phyloP scores from a whole-genome alignment of 2,888 invertebrate genomes.

The Drosophila kanekoi region DNA sequence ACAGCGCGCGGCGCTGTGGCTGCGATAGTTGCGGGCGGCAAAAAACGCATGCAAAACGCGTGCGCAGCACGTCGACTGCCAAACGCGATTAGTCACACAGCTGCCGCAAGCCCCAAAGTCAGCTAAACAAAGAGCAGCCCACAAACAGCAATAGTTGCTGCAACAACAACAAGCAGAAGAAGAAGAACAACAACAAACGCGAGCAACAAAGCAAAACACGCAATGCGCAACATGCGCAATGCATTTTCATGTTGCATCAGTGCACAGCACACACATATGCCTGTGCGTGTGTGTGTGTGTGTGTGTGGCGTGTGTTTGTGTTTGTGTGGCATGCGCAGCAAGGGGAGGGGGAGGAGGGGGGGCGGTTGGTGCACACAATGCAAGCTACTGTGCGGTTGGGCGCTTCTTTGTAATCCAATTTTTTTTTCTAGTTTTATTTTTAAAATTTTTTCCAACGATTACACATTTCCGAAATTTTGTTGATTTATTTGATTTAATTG shows the following conservation, averaged over 20 bases:
- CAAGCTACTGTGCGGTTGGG: slow-evolving; percentile 52
- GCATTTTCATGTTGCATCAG: slow-evolving; percentile 68
- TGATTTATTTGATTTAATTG: slow-evolving; percentile 41
- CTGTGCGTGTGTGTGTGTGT: not conserved
- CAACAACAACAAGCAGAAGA: not conserved
- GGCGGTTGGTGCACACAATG: slow-evolving; percentile 34
- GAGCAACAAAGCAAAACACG: slow-evolving; percentile 49
- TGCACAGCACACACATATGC: slow-evolving; percentile 27
- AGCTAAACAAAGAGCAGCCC: slow-evolving; percentile 11
- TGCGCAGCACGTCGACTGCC: slow-evolving; percentile 50
- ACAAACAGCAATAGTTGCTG: slow-evolving; percentile 1
- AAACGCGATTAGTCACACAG: slow-evolving; percentile 58
- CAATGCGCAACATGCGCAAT: slow-evolving; percentile 69
- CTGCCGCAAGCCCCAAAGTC: slow-evolving; percentile 20
- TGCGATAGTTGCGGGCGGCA: slow-evolving; percentile 26
- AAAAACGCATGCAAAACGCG: slow-evolving; percentile 60
- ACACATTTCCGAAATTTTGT: slow-evolving; percentile 47
- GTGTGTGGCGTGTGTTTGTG: not conserved
- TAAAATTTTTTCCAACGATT: slow-evolving; percentile 20
- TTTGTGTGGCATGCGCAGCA: not conserved
- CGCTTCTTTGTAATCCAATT: slow-evolving; percentile 39
- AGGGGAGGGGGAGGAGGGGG: not conserved
- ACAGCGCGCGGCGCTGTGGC: not conserved
- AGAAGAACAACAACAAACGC: not conserved
- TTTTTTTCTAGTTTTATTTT: slow-evolving; percentile 1